These are phyloP conservation scores for Malurus cyaneus DNA, from an alignment of 2,113 vertebrate species.

Conservation along the genomic window DNA sequence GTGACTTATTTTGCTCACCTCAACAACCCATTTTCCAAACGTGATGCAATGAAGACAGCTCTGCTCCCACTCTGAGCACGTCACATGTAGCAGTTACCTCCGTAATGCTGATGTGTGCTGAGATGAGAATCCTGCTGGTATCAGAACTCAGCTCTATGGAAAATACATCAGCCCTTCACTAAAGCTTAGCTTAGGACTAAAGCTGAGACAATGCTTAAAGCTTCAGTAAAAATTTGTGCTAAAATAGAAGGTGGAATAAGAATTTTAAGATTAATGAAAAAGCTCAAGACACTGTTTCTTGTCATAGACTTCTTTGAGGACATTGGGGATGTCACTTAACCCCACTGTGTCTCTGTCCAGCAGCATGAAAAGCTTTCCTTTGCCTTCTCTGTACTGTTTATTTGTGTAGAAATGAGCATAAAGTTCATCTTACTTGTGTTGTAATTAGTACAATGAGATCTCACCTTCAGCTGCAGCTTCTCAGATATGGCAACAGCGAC, in stretches of 20 bases:
- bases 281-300: not conserved
- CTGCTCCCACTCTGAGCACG: not conserved
- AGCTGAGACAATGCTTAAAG: not conserved
- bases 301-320: not conserved
- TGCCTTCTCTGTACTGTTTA: not conserved
- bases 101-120: rapidly evolving
- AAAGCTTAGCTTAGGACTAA: not conserved
- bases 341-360: not conserved
- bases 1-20: not conserved
- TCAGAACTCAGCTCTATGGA: not conserved
- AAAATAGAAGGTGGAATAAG: not conserved
- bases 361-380: not conserved
- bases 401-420: not conserved
- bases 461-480: not conserved
- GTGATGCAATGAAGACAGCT: not conserved
- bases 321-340: not conserved
- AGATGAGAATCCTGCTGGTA: not conserved
- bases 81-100: rapidly evolving
- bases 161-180: not conserved
- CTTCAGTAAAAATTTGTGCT: not conserved
- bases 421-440: not conserved
- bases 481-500: not conserved
- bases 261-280: not conserved
- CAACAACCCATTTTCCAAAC: not conserved
- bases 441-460: not conserved